Base-by-base conservation (phyloP, 2,113 vertebrate genomes). In the Progne subis region DNA sequence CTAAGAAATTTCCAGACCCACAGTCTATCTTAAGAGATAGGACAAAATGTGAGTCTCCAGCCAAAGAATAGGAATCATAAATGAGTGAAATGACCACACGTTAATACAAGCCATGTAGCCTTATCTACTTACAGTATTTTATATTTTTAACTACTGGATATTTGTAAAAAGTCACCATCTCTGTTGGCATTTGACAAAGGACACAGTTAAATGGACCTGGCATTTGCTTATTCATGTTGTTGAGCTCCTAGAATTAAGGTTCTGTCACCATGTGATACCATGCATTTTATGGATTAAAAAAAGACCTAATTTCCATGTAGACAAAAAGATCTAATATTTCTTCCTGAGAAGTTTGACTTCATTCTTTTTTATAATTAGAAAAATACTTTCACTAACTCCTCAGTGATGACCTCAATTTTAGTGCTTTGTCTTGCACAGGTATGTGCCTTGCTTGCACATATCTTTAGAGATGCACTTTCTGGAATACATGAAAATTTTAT, bases 181-280 rank as follows among this genome's bases (percentile, higher is more conserved):
- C 82, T 93, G 81, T 68, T 97, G 94, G 86, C 94, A 96, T 95
- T 96, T 95, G 95, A 96, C 92, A 95, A 96, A 96, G 96, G 94
- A 97, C 92, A 92, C 85, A 75, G 93, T 94, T 96, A 96, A 96
- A 97, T 95, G 86, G 93, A 92, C 86, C 72, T 96, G 95, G 95
- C 95, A 96, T 96, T 96, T 97, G 92, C 93, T 63, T 96, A 84
- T 94, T 96, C 95, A 96, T 96, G 90, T 83, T 93, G 94, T 90
- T 92, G 85, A 95, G 79, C 90, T 93, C 69, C 69, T 75, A 53
- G 86, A 88, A 94, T 97, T 94, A 96, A 96, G 92, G 92, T 91
- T 94, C 72, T 88, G 72, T 28, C 83, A 86, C 57, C 56, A 92
- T 37, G 88, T 60, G 76, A 88, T 92, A 75, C 52, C 44, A 72